phyloP scores from a whole-genome alignment of 2,888 invertebrate species.

The Leptarthrus brevirostris region DNA sequence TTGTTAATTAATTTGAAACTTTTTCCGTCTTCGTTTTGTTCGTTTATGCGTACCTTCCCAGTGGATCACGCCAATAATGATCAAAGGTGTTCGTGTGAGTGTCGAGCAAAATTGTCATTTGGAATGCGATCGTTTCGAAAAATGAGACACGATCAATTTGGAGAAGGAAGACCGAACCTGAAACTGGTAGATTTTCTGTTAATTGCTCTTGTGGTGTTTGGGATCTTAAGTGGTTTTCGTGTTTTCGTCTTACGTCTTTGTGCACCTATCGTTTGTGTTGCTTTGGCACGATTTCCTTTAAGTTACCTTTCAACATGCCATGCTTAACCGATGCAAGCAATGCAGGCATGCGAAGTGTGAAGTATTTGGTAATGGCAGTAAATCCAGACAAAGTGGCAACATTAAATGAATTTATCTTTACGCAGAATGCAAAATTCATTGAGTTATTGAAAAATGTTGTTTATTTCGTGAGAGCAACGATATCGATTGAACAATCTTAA shows the following conservation, averaged over 20 bases:
- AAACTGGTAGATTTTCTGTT: conserved; percentile 7
- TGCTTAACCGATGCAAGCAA: conserved; percentile 29
- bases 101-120: conserved; percentile 41
- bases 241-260: conserved; percentile 12
- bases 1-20: conserved; percentile 47
- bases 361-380: conserved; percentile 5
- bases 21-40: not conserved
- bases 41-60: not conserved
- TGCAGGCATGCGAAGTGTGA: conserved; percentile 19
- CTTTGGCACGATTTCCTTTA: conserved; percentile 3
- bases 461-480: too few species aligned
- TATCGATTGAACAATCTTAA: too few species aligned
- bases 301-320: conserved; percentile 5
- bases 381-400: too few species aligned
- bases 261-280: conserved; percentile 1
- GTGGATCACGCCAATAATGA: conserved; percentile 32
- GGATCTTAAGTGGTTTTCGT: conserved; percentile 44
- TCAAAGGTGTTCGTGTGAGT: conserved; percentile 45
- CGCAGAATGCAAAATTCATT: too few species aligned
- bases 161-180: not conserved
- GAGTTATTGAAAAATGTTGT: too few species aligned
- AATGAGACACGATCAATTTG: conserved; percentile 45
- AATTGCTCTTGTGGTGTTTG: conserved; percentile 33
- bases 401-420: too few species aligned
- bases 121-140: conserved; percentile 23